Base-by-base conservation (phyloP, 2,888 invertebrate genomes). In the Subacronicta megacephala region DNA sequence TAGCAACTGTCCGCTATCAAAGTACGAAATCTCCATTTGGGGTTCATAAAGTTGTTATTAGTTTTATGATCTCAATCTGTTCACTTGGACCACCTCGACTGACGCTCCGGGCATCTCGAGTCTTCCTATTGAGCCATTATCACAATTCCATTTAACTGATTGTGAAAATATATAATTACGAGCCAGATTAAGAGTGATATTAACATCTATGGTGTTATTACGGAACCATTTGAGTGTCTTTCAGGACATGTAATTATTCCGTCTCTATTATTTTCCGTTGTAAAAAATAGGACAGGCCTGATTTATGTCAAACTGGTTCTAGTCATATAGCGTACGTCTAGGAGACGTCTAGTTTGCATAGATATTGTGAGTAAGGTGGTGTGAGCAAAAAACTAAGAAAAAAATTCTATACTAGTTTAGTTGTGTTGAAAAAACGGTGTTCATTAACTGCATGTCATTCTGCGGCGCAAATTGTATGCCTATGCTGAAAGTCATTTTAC, bases 91-190 rank as follows among this genome's bases (percentile, higher is more conserved):
- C 88, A 85, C 87, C 86, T 58, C 52, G 66, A 52, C 56, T 74
- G 72, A 68, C 69, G 81, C 85, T 78, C 26, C 66, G 53, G 83
- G 88, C 87, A 71, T 69, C 78, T 62, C 72, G 69, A 73, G 76
- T 82, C 79, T 81, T 75, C 76, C 70, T 80, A 90, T 90, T 81
- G 88, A 90, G 85, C 78, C 87, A 88, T 90, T 90, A 88, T 83
- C 80, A 84, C 83, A 80, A 83, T 84, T 82, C 79, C 78, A 82
- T 78, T 66, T 77, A 81, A 77, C 83, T 82, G 82, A 77, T 77
- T 77, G 70, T 75, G 66, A 75, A 70, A 83, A 83, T 82, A 73
- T 86, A 62, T 89, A 85, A 90, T 90, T 89, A 90, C 62, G 65
- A 45, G 53, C 67, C 67, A 55, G 47, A 52, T 61, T 59, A 63